Base-by-base conservation (phyloP, 2,113 vertebrate species). In the Oxygymnocypris stewartii region DNA sequence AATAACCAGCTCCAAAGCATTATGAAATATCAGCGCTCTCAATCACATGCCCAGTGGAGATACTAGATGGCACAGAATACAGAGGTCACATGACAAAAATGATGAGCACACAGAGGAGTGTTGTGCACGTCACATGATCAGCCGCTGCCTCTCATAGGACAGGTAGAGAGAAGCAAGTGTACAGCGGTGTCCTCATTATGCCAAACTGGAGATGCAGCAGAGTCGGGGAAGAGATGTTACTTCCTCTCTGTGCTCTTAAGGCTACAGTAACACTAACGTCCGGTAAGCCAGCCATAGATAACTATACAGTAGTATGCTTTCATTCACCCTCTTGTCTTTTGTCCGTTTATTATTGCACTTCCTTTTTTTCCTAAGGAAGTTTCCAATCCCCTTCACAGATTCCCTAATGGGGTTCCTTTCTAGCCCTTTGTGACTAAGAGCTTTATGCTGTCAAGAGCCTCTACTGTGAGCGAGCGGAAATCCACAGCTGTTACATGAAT, bases 61-160 rank as follows among this genome's bases (percentile, higher is more conserved):
- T 84, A 54, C 71, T 82, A 61, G 23, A 85, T 78, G 73, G 74
- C 47, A 71, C 59, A 80, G 84, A 87, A 75, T 49, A 77, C 10
- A 74, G 23, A 80, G 84, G 76, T 88, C 86, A 86, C 82, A 61
- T 86, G 80, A 84, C 85, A 69, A 86, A 73, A 69, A 76, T 74
- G 78, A 73, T 82, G 76, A 73, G 63, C 75, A 84, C 67, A 74
- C 75, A 80, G 65, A 84, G 78, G 73, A 84, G 84, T 86, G 80
- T 78, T 86, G 84, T 76, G 47, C 65, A 37, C 57, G 49, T 88
- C 89, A 91, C 76, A 81, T 88, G 89, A 89, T 47, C 31, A 57
- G 44, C 44, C 71, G 69, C 79, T 84, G 85, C 83, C 51, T 88
- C 89, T 86, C 88, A 89, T 65, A 89, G 87, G 87, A 90, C 83